Evolutionary conservation across 2,113 vertebrate genomes (phyloP).

Genomic region (Emydocephalus ijimae): DNA sequence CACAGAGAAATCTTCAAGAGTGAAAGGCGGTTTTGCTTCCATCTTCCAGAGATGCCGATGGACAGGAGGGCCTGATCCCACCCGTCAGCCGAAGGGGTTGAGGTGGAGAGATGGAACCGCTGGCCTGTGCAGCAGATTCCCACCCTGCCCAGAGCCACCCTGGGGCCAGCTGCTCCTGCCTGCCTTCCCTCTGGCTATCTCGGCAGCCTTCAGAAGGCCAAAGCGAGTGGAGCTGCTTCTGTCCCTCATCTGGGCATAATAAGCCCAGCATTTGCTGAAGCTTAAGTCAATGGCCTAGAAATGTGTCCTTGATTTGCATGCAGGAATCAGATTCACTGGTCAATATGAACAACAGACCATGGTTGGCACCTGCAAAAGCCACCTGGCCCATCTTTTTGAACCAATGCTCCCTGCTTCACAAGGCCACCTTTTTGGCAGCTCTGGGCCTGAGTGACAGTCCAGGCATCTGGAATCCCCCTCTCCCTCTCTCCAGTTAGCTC

Average conservation of each 20-base stretch:
- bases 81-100: neutral
- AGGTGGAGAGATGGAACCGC: neutral
- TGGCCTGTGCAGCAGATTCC: too few relatives aligned
- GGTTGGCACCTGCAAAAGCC: neutral
- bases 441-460: neutral
- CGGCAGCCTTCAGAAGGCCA: neutral
- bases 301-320: neutral
- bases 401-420: neutral
- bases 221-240: neutral
- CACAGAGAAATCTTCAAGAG: neutral
- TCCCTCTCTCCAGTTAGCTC: neutral
- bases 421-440: neutral
- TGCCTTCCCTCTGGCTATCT: neutral
- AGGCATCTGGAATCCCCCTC: neutral
- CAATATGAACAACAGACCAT: neutral
- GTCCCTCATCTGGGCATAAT: neutral
- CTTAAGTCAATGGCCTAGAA: neutral
- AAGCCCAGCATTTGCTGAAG: neutral
- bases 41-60: accelerated
- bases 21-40: neutral
- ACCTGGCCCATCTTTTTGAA: neutral
- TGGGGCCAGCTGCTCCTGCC: too few relatives aligned
- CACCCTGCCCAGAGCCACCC: too few relatives aligned
- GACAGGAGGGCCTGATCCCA: neutral
- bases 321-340: neutral